Evolutionary conservation across 2,113 vertebrate species (phyloP), one percentile per base, ranked within the genome.

Genomic region (Cyprinodon brontotheroides): DNA sequence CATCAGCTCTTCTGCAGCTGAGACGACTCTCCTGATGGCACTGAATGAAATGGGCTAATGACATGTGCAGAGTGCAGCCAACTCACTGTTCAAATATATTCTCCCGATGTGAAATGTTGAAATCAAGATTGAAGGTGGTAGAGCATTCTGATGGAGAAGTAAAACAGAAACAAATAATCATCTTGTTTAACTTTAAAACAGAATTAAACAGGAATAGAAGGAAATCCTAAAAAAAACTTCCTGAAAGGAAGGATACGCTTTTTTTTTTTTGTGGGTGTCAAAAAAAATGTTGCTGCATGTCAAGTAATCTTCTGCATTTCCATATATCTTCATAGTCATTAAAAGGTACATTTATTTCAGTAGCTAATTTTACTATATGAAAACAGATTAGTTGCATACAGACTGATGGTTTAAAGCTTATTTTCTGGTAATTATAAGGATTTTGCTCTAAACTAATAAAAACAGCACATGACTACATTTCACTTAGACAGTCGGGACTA

Each of bases 111-210:
- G 64, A 8, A 37, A n/a, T 6, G 40, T 70, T 22, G 12, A 43
- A 29, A 57, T 45, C 13, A 43, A 67, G 40, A 67, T 78, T 67
- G n/a, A 40, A 10, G 15, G 47, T 65, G 40, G n/a, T 50, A 60
- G 59, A 41, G 1, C 43, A 8, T 45, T 45, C 2, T 45, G 41
- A 47, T 47, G 29, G 8, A 45, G 12, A 7, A 29, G 41, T 66
- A 45, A 45, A 36, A 53, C 20, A 6, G n/a, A 57, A 57, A 3
- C 50, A 57, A 57, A 57, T 57, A 8, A 57, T 57, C 50, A 57
- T 3, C 50, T 8, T n/a, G 50, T n/a, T 57, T 57, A 10, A 2
- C 8, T n/a, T 57, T 57, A 57, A 57, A 29, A 20, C 7, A n/a
- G 2, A 57, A 57, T 8, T 57, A 29, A 29, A 29, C 29, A 29